These are phyloP conservation scores for Dione juno DNA, from an alignment of 2,888 invertebrate species.

Conservation along the genomic window DNA sequence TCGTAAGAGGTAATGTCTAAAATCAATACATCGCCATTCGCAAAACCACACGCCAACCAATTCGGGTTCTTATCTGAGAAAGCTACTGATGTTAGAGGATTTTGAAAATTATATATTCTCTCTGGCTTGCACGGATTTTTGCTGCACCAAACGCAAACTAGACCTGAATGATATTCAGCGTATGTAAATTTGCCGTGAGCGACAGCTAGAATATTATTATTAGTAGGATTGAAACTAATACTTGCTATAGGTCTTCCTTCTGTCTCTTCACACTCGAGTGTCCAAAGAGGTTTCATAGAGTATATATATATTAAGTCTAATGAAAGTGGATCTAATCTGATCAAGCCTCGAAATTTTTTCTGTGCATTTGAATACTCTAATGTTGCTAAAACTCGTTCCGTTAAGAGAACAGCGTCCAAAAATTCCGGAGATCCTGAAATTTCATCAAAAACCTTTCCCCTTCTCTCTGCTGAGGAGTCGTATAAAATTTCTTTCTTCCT, in stretches of 20 bases:
- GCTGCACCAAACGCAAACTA: constrained; percentile 90
- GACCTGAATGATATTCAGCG: constrained; percentile 82
- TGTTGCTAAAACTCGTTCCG: constrained; percentile 88
- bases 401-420: constrained; percentile 85
- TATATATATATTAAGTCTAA: constrained; percentile 87
- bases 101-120: constrained; percentile 84
- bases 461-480: constrained; percentile 26
- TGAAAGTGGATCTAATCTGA: constrained; percentile 84
- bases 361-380: constrained; percentile 87
- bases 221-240: constrained; percentile 87
- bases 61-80: constrained; percentile 88
- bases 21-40: constrained; percentile 88
- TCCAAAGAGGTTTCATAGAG: constrained; percentile 87
- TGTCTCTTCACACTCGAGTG: constrained; percentile 80
- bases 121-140: constrained; percentile 92
- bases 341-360: constrained; percentile 87
- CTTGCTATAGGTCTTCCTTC: constrained; percentile 83
- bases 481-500: constrained; percentile 60
- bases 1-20: constrained; percentile 86
- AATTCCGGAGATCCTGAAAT: constrained; percentile 73
- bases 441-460: constrained; percentile 61
- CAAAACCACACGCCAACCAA: constrained; percentile 89
- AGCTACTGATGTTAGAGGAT: constrained; percentile 86
- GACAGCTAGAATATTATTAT: constrained; percentile 88
- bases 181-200: constrained; percentile 88